These are phyloP conservation scores for Eublepharis macularius DNA, from an alignment of 2,113 vertebrate species.

Conservation along the genomic window DNA sequence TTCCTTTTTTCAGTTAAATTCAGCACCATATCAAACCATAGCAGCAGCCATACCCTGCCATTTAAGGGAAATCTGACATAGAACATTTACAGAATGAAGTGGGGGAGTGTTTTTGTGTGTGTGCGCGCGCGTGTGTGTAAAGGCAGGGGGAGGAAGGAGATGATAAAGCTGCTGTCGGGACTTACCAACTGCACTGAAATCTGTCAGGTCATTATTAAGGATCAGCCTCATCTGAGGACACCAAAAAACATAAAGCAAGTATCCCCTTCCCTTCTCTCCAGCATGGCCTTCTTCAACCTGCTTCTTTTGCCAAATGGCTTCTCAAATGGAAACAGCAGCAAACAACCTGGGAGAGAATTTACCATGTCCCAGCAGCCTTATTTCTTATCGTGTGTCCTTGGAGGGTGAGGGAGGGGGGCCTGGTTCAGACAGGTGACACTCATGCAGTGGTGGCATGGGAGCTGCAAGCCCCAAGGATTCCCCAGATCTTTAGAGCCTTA, in stretches of 20 bases:
- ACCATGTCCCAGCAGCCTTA: neutral
- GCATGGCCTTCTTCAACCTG: constrained; percentile 64
- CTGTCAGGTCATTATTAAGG: constrained; percentile 48
- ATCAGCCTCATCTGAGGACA: constrained; percentile 59
- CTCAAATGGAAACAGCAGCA: constrained; percentile 51
- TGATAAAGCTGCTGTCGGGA: constrained; percentile 38
- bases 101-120: neutral
- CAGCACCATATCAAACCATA: constrained; percentile 57
- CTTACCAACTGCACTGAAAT: constrained; percentile 26
- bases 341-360: constrained; percentile 58
- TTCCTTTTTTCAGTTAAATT: constrained; percentile 53
- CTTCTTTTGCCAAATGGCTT: constrained; percentile 47
- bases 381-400: constrained; percentile 13
- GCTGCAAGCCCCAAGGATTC: constrained; percentile 43
- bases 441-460: constrained; percentile 39
- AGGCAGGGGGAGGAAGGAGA: accelerated
- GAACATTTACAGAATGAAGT: constrained; percentile 13
- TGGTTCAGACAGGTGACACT: neutral
- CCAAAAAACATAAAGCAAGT: constrained; percentile 52
- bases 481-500: constrained; percentile 7
- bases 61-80: constrained; percentile 28
- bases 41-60: constrained; percentile 64
- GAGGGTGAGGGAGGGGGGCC: constrained; percentile 34
- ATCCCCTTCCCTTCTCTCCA: constrained; percentile 55
- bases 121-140: neutral